These are phyloP conservation scores for Brachystomella parvula DNA, from an alignment of 1,140 invertebrate genomes.

Conservation along the genomic window DNA sequence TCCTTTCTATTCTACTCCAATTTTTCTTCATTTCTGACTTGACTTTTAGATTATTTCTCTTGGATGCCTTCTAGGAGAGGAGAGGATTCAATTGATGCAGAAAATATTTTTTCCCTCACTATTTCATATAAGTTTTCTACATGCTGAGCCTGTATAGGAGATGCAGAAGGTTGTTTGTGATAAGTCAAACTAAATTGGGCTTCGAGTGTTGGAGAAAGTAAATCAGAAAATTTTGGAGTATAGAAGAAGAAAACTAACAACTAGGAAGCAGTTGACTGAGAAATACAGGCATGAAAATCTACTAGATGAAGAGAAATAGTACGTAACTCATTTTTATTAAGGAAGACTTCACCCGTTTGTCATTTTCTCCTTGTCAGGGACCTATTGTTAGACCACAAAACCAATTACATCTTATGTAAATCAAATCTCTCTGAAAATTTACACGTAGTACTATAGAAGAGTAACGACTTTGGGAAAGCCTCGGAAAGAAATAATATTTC, in stretches of 20 bases:
- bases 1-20: too few relatives aligned
- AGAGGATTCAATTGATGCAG: too few relatives aligned
- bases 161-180: too few relatives aligned
- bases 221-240: too few relatives aligned
- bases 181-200: background rate
- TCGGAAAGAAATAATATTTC: too few relatives aligned
- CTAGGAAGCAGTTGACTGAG: background rate
- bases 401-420: background rate
- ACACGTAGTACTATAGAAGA: background rate
- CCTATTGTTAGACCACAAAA: background rate
- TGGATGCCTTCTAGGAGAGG: too few relatives aligned
- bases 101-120: too few relatives aligned
- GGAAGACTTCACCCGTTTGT: background rate
- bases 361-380: background rate
- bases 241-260: background rate
- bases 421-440: background rate
- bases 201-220: background rate
- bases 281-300: background rate
- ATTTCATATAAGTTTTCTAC: too few relatives aligned
- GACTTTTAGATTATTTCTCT: too few relatives aligned
- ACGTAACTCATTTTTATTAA: background rate
- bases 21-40: too few relatives aligned
- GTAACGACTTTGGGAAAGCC: too few relatives aligned
- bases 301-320: background rate
- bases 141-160: too few relatives aligned